Evolutionary conservation across 1,140 invertebrate species (phyloP).

Genomic region (Zaprionus gabonicus): DNA sequence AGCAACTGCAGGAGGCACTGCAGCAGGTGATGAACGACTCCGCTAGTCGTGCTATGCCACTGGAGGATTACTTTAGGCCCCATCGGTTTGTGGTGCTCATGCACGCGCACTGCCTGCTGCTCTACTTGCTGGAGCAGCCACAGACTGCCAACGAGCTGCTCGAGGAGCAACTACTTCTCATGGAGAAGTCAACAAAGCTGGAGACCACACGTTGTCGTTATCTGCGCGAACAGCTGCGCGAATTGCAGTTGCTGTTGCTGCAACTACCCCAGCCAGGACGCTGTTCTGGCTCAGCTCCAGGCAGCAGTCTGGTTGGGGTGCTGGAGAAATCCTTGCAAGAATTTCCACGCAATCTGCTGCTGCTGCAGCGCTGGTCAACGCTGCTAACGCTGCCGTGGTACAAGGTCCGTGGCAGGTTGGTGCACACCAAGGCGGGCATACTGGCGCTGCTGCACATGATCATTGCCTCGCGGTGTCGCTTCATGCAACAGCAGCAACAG

Average conservation of each 20-base stretch:
- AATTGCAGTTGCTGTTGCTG: constrained; percentile 82
- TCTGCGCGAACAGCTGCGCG: constrained; percentile 85
- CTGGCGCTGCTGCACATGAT: constrained; percentile 65
- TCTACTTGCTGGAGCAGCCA: constrained; percentile 78
- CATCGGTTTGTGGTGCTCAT: constrained; percentile 40
- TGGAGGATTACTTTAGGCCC: constrained; percentile 56
- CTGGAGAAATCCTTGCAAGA: constrained; percentile 81
- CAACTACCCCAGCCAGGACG: constrained; percentile 66
- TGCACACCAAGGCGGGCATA: constrained; percentile 58
- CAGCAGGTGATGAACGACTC: background rate
- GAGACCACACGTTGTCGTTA: constrained; percentile 48
- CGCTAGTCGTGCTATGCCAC: constrained; percentile 15
- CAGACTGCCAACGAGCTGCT: constrained; percentile 75
- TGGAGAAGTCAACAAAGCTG: background rate
- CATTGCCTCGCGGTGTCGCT: constrained; percentile 56
- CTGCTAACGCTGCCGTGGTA: constrained; percentile 59
- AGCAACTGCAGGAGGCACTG: background rate
- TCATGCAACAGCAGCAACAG: constrained; percentile 3
- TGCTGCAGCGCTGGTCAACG: constrained; percentile 81
- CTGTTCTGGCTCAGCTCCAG: background rate
- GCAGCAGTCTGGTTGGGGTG: constrained; percentile 67
- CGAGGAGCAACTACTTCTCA: constrained; percentile 51
- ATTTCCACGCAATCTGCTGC: constrained; percentile 87
- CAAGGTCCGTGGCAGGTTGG: constrained; percentile 49
- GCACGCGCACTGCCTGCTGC: constrained; percentile 19